Base-by-base conservation (phyloP, 1,140 invertebrate species). In the Nymphalis io region DNA sequence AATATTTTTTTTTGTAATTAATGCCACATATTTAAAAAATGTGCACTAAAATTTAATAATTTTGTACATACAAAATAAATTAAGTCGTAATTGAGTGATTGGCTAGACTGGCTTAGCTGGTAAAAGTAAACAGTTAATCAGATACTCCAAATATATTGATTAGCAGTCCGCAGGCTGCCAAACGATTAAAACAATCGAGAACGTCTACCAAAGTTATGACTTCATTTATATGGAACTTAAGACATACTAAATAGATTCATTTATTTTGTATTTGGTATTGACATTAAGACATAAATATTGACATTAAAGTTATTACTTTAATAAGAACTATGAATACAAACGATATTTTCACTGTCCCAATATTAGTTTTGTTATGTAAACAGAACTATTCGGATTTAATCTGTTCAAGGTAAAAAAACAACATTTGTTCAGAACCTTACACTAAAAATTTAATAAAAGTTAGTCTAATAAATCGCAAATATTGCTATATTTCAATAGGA, bases 181-280 rank as follows among this genome's bases (percentile, higher is more conserved):
- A 48, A 16, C 60, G 44, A 13, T 61, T 48, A 61, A 61, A 42
- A 61, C 60, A 61, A 61, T 61, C n/a, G 60, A 46, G 23, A 38
- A 21, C 21, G 42, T 61, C 42, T 48, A 44, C 60, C 60, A 61
- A 61, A 61, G 21, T 48, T 61, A 61, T 42, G 23, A 61, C 27
- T 48, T 48, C 23, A 38, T 61, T 61, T 61, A 61, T 20, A 61
- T 48, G 48, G 23, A 42, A 27, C 18, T 53, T 15, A 48, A 61
- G 23, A 46, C 1, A 40, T 18, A 53, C 51, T 23, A 53, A 21
- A 23, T 12, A 11, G 10, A 23, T 53, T 53, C 3, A 53, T 21
- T 53, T 12, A 21, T 53, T 23, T 53, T 21, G 15, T n/a, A 13
- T 1, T n/a, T n/a, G 15, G 1, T 33, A 33, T 33, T 33, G 27